phyloP scores from a whole-genome alignment of 2,113 vertebrate species.

The Podilymbus podiceps region DNA sequence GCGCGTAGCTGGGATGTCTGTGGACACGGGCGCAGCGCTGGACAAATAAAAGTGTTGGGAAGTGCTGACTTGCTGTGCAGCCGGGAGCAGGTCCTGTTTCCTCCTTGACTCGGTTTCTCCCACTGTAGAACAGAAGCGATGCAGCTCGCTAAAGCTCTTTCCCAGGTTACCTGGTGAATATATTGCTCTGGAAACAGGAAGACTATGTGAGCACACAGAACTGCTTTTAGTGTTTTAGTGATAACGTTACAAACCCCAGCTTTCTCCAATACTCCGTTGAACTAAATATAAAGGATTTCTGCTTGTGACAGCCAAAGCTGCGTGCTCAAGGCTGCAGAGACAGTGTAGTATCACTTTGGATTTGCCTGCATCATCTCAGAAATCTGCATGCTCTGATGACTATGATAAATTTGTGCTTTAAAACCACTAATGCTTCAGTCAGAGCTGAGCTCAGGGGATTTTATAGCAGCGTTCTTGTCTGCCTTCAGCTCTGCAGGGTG shows the following conservation, averaged over 20 bases:
- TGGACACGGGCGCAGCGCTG: background rate
- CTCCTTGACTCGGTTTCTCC: background rate
- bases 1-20: background rate
- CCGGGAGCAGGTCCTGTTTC: rapidly evolving
- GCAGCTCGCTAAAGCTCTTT: background rate
- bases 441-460: background rate
- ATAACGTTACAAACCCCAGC: background rate
- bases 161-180: background rate
- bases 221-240: background rate
- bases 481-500: background rate
- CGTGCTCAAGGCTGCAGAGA: background rate
- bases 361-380: background rate
- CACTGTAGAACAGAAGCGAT: background rate
- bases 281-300: background rate
- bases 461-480: background rate
- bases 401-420: background rate
- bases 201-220: background rate
- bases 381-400: background rate
- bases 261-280: background rate
- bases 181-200: background rate
- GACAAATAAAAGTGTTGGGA: background rate
- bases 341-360: rapidly evolving
- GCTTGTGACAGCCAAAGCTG: background rate
- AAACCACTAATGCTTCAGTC: background rate
- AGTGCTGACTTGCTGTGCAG: background rate